Base-by-base conservation (phyloP, 2,888 invertebrate species). In the Blastobasis adustella region DNA sequence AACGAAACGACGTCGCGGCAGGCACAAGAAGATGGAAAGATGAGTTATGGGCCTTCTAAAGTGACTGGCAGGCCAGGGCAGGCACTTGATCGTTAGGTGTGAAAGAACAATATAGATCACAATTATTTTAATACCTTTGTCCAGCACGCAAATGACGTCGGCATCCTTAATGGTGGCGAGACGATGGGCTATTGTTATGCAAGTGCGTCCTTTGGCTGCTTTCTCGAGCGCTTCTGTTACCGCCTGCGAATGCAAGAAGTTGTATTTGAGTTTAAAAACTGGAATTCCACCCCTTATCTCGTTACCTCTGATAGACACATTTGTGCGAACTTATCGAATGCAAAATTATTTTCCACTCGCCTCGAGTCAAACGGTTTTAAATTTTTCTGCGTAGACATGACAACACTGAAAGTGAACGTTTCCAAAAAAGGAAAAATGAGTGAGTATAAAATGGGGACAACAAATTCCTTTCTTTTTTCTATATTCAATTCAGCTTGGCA, bases 181-280 rank as follows among this genome's bases (percentile, higher is more conserved):
- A 10, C 96, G 91, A 82, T 97, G 96, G 6, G 96, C 96, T 62
- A 97, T 96, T 1, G 95, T 94, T 37, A 97, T 92, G 65, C 95
- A 95, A 0, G 97, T 97, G 47, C 96, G 90, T 0, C 94, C 95
- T 58, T 92, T 90, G 51, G 94, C 91, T 0, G 96, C 96, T 65
- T 92, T 91, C 66, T 96, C 96, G 54, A 97, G 76, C 0, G 96
- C 96, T 67, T 94, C 93, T 63, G 96, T 94, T 0, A 97, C 96
- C 23, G 94, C 87, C 93, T 88, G 73, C 0, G 63, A 65, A 10
- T 57, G 54, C 10, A 40, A 4, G 39, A 4, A 41, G 7, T 47
- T n/a, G 4, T 48, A 10, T 23, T 40, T 6, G 10, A 5, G 40
- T 8, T 23, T 5, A 37, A 37, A 1, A 5, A 5, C 9, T 38